A percentile compares a stretch with the other conserved stretches of the same genome.
phyloP scores from a whole-genome alignment of 2,797 vertebrate species.

The Apogon hyalosoma region DNA sequence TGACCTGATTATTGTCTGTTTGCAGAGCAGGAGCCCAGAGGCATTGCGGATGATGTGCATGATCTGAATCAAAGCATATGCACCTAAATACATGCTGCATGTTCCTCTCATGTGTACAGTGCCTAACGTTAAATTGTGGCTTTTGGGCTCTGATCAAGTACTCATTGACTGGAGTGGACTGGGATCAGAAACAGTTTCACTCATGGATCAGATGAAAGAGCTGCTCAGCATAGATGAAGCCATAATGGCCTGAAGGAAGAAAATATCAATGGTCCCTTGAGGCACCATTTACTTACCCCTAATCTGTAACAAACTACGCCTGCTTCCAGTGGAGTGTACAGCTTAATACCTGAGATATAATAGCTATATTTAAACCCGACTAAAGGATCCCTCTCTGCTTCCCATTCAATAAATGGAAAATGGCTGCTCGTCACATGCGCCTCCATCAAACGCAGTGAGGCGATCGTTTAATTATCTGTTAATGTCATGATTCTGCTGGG shows the following conservation, averaged over 20 bases:
- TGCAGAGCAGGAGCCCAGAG: conserved; percentile 41
- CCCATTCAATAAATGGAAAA: conserved; percentile 5
- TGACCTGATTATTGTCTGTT: conserved; percentile 77
- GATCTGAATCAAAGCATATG: conserved; percentile 28
- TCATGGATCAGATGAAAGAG: conserved; percentile 63
- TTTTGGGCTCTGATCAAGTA: conserved; percentile 39
- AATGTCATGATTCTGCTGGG: conserved; percentile 82
- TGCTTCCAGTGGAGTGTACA: conserved; percentile 21
- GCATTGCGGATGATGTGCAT: conserved; percentile 10
- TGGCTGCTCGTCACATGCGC: conserved; percentile 49
- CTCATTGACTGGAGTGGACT: conserved; percentile 44
- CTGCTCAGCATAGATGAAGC: conserved; percentile 18
- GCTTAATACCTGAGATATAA: conserved; percentile 44
- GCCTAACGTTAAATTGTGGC: conserved; percentile 24
- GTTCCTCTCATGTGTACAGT: not conserved
- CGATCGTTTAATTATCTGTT: conserved; percentile 81
- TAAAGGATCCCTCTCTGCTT: not conserved
- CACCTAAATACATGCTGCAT: not conserved
- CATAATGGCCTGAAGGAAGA: not conserved
- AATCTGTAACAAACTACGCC: conserved; percentile 47
- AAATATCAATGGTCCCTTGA: conserved; percentile 27
- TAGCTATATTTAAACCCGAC: conserved; percentile 25
- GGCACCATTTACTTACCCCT: conserved; percentile 55
- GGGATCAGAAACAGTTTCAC: conserved; percentile 42
- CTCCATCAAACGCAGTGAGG: conserved; percentile 76